phyloP scores from a whole-genome alignment of 2,888 invertebrate genomes.

The Chymomyza fuscimana region DNA sequence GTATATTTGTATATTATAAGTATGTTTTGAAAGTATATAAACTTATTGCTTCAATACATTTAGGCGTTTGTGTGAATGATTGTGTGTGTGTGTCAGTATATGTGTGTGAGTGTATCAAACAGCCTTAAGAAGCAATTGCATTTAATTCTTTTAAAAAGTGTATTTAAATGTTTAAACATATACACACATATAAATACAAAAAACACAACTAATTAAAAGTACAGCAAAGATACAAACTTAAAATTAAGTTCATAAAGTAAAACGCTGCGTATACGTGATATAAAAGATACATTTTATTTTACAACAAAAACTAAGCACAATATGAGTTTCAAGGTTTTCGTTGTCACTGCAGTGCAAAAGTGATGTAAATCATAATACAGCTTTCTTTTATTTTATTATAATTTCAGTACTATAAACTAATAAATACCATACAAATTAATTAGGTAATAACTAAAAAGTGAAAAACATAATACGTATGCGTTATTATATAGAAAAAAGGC shows the following conservation, averaged over 20 bases:
- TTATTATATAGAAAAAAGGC: conserved; percentile 31
- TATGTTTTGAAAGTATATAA: conserved; percentile 43
- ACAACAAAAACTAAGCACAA: conserved; percentile 1
- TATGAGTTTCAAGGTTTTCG: neutral
- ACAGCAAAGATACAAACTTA: neutral
- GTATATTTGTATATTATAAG: conserved; percentile 23
- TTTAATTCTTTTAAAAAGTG: conserved; percentile 45
- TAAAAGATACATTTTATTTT: neutral
- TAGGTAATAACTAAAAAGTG: conserved; percentile 25
- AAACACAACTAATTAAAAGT: neutral
- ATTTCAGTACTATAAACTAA: conserved; percentile 30
- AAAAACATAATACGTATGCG: conserved; percentile 36
- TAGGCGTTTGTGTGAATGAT: conserved; percentile 39
- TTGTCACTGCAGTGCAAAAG: neutral
- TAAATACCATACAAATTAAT: conserved; percentile 39
- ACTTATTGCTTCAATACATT: conserved; percentile 67
- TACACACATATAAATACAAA: conserved; percentile 33
- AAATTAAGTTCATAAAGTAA: neutral
- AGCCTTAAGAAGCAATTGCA: conserved; percentile 31
- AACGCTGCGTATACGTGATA: conserved; percentile 6
- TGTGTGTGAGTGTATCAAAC: conserved; percentile 24
- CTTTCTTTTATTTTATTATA: conserved; percentile 21
- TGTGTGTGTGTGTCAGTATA: conserved; percentile 20
- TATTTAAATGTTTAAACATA: conserved; percentile 37
- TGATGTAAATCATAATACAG: neutral